A percentile compares a stretch with the other conserved stretches of the same genome.
phyloP scores from a whole-genome alignment of 1,140 invertebrate genomes.

The Solen grandis region DNA sequence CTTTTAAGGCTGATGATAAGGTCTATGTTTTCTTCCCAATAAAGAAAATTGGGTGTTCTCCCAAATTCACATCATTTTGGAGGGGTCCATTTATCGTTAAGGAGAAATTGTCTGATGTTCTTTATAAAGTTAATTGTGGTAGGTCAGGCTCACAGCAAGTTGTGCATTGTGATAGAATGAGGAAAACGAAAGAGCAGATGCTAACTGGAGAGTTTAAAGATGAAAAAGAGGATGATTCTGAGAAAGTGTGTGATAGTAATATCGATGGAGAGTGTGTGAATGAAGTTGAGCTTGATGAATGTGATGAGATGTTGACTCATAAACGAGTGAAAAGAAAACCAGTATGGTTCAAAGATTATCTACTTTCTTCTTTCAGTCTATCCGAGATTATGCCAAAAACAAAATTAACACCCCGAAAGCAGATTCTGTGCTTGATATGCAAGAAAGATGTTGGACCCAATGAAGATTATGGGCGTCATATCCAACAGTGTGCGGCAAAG shows the following conservation, averaged over 20 bases:
- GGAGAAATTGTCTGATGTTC: constrained; percentile 4
- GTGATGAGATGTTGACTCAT: not conserved
- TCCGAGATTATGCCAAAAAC: not conserved
- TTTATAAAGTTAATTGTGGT: constrained; percentile 26
- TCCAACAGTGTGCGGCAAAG: not conserved
- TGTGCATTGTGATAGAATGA: constrained; percentile 12
- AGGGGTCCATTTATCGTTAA: constrained; percentile 7
- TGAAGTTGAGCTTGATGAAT: not conserved
- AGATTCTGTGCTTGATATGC: not conserved
- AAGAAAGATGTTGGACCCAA: not conserved
- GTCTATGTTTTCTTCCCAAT: constrained; percentile 23
- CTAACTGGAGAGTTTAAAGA: not conserved
- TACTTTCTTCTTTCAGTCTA: constrained; percentile 8
- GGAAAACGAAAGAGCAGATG: not conserved
- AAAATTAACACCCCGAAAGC: not conserved
- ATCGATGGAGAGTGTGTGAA: not conserved
- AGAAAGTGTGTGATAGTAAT: not conserved
- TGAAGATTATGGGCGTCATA: not conserved
- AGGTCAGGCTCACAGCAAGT: not conserved
- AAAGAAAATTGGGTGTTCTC: constrained; percentile 2
- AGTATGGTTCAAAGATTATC: constrained; percentile 1
- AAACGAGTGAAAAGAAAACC: constrained; percentile 3
- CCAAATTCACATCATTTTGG: constrained; percentile 22
- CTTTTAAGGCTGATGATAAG: not conserved
- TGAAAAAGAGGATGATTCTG: not conserved